phyloP scores from a whole-genome alignment of 1,140 invertebrate genomes.

The Eriosoma lanigerum region DNA sequence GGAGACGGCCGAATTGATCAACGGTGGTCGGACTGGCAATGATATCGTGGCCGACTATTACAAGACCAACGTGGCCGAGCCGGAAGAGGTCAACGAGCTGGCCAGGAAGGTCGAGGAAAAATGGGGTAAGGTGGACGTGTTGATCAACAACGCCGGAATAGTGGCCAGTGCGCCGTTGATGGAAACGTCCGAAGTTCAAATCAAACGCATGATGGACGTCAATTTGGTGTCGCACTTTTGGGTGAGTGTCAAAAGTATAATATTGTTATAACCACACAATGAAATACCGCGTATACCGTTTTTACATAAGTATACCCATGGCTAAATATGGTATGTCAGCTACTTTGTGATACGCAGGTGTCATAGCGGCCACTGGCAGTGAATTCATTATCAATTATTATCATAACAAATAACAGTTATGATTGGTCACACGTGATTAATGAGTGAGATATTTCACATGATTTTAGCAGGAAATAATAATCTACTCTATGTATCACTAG shows the following conservation, averaged over 20 bases:
- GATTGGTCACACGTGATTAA: no score
- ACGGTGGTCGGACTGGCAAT: slow-evolving; percentile 53
- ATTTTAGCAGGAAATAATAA: no score
- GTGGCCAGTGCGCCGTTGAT: slow-evolving; percentile 54
- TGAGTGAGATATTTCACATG: no score
- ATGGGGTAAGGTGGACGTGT: slow-evolving; percentile 55
- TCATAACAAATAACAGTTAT: no score
- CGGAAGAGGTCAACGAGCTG: slow-evolving; percentile 54
- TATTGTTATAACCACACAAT: no score
- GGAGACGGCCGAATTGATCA: slow-evolving; percentile 60
- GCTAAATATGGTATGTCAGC: no score
- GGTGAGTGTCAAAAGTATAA: slow-evolving; percentile 53
- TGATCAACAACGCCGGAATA: slow-evolving; percentile 57
- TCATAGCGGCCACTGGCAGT: no score
- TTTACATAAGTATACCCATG: no score
- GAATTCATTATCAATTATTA: no score
- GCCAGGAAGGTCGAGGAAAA: slow-evolving; percentile 53
- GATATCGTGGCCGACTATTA: slow-evolving; percentile 54
- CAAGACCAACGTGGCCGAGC: slow-evolving; percentile 58
- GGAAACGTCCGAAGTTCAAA: slow-evolving; percentile 42
- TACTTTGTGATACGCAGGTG: no score
- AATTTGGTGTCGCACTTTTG: slow-evolving; percentile 57
- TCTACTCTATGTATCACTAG: no score
- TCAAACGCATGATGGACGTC: slow-evolving; percentile 55
- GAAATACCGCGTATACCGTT: no score